Percentiles rank a stretch among this genome's conserved stretches.
Conservation (phyloP, 1,140 invertebrate species). For the Zophobas morio region DNA sequence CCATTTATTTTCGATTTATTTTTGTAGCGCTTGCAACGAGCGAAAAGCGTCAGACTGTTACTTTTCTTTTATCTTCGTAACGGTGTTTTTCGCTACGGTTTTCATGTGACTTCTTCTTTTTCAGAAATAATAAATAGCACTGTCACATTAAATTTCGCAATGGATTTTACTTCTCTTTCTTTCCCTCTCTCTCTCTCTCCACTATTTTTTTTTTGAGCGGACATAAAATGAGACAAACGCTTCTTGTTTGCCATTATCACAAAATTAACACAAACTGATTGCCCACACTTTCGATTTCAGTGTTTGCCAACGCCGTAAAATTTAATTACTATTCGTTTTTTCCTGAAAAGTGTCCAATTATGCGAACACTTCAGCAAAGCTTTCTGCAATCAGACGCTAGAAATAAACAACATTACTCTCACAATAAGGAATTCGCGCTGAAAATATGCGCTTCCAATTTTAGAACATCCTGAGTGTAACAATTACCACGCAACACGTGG, state of each 20-base stretch:
- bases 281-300: neutral
- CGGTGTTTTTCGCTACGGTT: neutral
- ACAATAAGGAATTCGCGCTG: slow-evolving; percentile 4
- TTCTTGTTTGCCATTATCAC: no score
- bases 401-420: slow-evolving; percentile 26
- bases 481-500: slow-evolving; percentile 2
- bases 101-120: no score
- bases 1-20: slow-evolving; percentile 27
- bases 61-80: slow-evolving; percentile 2
- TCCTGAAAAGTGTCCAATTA: neutral
- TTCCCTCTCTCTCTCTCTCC: no score
- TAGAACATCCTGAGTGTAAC: slow-evolving; percentile 26
- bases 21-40: slow-evolving; percentile 18
- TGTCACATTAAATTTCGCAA: no score
- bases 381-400: neutral
- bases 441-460: slow-evolving; percentile 31
- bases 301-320: neutral
- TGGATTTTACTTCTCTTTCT: no score
- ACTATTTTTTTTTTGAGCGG: no score
- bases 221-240: no score
- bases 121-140: no score
- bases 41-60: neutral
- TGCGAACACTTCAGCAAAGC: neutral
- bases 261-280: no score
- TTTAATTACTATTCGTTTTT: neutral